phyloP scores from a whole-genome alignment of 1,140 invertebrate genomes.

The Ceratina calcarata region DNA sequence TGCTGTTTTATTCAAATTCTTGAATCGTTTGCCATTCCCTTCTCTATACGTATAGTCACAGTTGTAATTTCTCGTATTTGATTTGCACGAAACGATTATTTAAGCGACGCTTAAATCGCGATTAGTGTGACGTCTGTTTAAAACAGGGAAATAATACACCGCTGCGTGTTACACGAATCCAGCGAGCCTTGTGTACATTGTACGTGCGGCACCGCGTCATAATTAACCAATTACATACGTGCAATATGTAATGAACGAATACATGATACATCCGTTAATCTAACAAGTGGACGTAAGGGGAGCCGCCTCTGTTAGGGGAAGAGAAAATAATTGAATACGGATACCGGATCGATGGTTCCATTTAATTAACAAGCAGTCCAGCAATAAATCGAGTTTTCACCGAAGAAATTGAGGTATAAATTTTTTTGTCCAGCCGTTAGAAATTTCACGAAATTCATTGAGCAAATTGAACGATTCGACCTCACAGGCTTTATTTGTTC shows the following conservation, averaged over 20 bases:
- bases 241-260: neutral
- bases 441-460: neutral
- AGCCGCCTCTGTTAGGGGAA: too few relatives aligned
- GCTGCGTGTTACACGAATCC: slow-evolving; percentile 12
- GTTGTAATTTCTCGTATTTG: neutral
- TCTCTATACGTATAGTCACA: neutral
- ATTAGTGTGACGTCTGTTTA: slow-evolving; percentile 34
- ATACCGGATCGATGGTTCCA: neutral
- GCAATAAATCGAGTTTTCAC: neutral
- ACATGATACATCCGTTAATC: neutral
- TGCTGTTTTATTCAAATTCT: neutral
- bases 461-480: neutral
- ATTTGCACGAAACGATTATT: neutral
- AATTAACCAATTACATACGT: slow-evolving; percentile 33
- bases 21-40: neutral
- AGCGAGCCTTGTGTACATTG: neutral
- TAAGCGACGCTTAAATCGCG: slow-evolving; percentile 11
- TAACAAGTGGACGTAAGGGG: neutral
- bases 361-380: neutral
- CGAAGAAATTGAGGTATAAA: neutral
- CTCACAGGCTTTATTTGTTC: neutral
- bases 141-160: slow-evolving; percentile 11
- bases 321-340: neutral
- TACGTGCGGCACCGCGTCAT: neutral
- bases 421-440: neutral